phyloP scores from a whole-genome alignment of 2,888 invertebrate genomes.

The Laothoe populi region DNA sequence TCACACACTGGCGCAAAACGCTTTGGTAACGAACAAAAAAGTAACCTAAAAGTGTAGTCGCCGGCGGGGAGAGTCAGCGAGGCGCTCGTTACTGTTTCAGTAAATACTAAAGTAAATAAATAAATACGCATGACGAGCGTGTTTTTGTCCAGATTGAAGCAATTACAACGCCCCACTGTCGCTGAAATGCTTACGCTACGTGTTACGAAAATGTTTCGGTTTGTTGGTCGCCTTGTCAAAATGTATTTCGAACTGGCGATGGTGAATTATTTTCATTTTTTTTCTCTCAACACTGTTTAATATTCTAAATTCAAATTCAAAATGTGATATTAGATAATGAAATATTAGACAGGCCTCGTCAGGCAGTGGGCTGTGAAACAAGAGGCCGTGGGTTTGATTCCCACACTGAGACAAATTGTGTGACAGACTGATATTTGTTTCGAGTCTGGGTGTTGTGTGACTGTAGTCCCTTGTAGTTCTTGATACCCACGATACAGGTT shows the following conservation, averaged over 20 bases:
- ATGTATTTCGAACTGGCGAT: slow-evolving; percentile 34
- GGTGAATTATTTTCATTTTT: slow-evolving; percentile 29
- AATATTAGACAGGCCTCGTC: no score
- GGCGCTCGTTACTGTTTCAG: slow-evolving; percentile 69
- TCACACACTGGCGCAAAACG: slow-evolving; percentile 21
- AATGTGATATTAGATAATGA: no score
- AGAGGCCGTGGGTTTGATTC: no score
- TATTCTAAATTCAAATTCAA: no score
- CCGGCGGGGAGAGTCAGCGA: slow-evolving; percentile 36
- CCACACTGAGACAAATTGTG: no score
- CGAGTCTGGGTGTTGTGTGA: no score
- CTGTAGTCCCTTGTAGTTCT: no score
- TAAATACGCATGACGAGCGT: slow-evolving; percentile 75
- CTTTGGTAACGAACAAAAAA: slow-evolving; percentile 21
- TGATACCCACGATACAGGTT: no score
- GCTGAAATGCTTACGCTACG: slow-evolving; percentile 37
- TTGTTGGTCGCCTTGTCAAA: slow-evolving; percentile 47
- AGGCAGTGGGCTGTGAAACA: no score
- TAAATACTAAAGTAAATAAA: slow-evolving; percentile 82
- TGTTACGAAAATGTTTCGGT: slow-evolving; percentile 51
- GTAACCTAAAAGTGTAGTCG: slow-evolving; percentile 30
- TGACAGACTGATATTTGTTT: no score
- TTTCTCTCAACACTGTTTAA: no score
- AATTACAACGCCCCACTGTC: slow-evolving; percentile 56
- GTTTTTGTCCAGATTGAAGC: slow-evolving; percentile 76